Percentiles rank a stretch among this genome's conserved stretches.
Conservation (phyloP, 2,797 vertebrate genomes). For the Cynodonichthys magdalenae region DNA sequence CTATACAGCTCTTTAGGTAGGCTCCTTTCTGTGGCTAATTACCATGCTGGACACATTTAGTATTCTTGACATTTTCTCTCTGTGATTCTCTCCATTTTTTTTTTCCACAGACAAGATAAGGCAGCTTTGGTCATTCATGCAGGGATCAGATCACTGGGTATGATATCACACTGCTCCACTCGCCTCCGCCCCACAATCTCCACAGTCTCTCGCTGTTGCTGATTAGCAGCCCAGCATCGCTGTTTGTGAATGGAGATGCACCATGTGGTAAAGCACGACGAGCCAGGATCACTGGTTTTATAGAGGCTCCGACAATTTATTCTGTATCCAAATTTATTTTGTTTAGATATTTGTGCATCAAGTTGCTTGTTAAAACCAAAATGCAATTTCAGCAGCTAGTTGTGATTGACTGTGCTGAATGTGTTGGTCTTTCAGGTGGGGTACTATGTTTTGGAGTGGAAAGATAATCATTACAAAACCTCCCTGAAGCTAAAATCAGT, state of each 20-base stretch:
- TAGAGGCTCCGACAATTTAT: slow-evolving; percentile 38
- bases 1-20: slow-evolving; percentile 56
- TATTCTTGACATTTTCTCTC: slow-evolving; percentile 78
- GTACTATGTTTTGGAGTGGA: slow-evolving; percentile 62
- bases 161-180: slow-evolving; percentile 65
- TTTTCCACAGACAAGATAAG: slow-evolving; percentile 71
- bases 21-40: slow-evolving; percentile 71
- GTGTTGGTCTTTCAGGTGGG: slow-evolving; percentile 57
- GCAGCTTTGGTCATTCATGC: slow-evolving; percentile 64
- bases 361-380: slow-evolving; percentile 20
- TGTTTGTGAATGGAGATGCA: slow-evolving; percentile 60
- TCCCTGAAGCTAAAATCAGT: slow-evolving; percentile 74
- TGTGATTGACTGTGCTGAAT: slow-evolving; percentile 53
- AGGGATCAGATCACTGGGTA: slow-evolving; percentile 67
- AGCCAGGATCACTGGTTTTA: slow-evolving; percentile 25
- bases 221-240: slow-evolving; percentile 59
- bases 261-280: slow-evolving; percentile 60
- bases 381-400: slow-evolving; percentile 55
- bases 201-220: slow-evolving; percentile 54
- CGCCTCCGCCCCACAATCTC: slow-evolving; percentile 22
- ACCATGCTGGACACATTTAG: slow-evolving; percentile 73
- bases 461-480: slow-evolving; percentile 70
- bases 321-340: slow-evolving; percentile 22
- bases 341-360: neutral
- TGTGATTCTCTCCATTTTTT: slow-evolving; percentile 67